These are phyloP conservation scores for Erebia epiphron DNA, from an alignment of 2,888 invertebrate species.

Conservation along the genomic window DNA sequence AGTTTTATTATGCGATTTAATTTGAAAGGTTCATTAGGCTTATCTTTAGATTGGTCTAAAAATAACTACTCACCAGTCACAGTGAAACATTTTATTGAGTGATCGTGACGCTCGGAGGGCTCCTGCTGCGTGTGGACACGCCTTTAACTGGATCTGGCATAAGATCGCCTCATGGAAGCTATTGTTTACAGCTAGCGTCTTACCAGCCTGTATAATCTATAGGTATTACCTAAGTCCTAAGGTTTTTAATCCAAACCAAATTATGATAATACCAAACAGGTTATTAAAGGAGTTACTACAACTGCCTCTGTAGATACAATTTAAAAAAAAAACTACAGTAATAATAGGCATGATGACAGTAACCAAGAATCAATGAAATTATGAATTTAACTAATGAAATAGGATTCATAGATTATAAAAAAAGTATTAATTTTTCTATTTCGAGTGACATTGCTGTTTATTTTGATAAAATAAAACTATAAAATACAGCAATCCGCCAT, in stretches of 20 bases:
- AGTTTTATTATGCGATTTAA: slow-evolving; percentile 21
- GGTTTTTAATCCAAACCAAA: not conserved
- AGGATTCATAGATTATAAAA: too few relatives aligned
- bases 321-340: too few relatives aligned
- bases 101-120: slow-evolving; percentile 27
- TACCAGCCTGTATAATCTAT: not conserved
- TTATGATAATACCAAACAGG: too few relatives aligned
- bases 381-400: too few relatives aligned
- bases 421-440: too few relatives aligned
- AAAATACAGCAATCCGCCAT: too few relatives aligned
- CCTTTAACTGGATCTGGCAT: slow-evolving; percentile 25
- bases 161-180: slow-evolving; percentile 18
- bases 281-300: too few relatives aligned
- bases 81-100: slow-evolving; percentile 24
- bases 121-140: slow-evolving; percentile 29
- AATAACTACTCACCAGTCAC: slow-evolving; percentile 13
- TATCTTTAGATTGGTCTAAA: slow-evolving; percentile 27
- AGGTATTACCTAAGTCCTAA: not conserved
- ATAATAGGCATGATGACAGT: too few relatives aligned
- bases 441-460: too few relatives aligned
- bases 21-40: slow-evolving; percentile 27
- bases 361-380: too few relatives aligned
- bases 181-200: slow-evolving; percentile 16
- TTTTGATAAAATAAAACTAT: too few relatives aligned
- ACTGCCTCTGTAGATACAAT: too few relatives aligned